Evolutionary conservation across 2,113 vertebrate genomes (phyloP).

Genomic region (Platanista minor): DNA sequence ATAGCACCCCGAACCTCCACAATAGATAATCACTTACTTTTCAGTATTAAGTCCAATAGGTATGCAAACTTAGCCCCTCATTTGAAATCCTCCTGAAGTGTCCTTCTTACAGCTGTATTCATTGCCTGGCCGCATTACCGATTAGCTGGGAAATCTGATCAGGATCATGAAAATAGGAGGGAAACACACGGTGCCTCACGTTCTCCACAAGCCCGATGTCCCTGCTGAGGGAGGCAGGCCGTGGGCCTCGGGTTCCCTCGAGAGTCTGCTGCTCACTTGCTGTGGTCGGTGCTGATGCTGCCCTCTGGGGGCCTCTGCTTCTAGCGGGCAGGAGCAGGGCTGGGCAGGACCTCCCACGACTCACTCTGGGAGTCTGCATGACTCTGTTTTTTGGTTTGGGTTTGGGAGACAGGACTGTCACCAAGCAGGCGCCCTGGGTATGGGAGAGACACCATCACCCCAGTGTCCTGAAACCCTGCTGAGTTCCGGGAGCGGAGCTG

Average conservation of each 20-base stretch:
- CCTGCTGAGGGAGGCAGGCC: too few relatives aligned
- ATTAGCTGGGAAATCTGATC: background rate
- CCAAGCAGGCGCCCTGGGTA: background rate
- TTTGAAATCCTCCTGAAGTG: background rate
- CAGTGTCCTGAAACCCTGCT: background rate
- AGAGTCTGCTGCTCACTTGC: background rate
- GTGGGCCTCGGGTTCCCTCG: rapidly evolving
- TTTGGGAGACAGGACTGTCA: background rate
- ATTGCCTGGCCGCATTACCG: too few relatives aligned
- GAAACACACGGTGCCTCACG: background rate
- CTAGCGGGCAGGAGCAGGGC: background rate
- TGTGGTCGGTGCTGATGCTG: background rate
- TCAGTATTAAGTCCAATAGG: background rate
- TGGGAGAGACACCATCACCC: background rate
- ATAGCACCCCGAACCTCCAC: background rate
- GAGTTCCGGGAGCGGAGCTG: background rate
- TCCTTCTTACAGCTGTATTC: background rate
- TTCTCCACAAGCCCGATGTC: background rate
- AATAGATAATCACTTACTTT: background rate
- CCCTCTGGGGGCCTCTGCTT: background rate
- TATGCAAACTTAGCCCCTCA: background rate
- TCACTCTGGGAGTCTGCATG: background rate
- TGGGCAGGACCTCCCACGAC: background rate
- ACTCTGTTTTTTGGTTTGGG: background rate
- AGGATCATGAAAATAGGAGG: background rate